phyloP scores from a whole-genome alignment of 1,140 invertebrate genomes.

The Drosophila pectinifera region DNA sequence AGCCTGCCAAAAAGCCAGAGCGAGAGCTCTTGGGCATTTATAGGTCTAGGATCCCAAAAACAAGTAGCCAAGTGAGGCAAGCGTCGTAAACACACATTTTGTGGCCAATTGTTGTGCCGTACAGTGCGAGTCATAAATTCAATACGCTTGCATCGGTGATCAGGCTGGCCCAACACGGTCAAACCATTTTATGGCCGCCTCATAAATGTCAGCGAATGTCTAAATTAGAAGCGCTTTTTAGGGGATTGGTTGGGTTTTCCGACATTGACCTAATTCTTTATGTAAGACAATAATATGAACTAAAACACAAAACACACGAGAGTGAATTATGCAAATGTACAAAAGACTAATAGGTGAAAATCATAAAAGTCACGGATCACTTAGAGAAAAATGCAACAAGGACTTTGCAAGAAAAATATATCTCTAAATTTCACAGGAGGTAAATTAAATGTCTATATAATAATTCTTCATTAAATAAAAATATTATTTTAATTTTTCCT shows the following conservation, averaged over 20 bases:
- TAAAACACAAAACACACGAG: slow-evolving; percentile 24
- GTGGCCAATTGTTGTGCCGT: slow-evolving; percentile 55
- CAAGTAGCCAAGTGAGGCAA: slow-evolving; percentile 36
- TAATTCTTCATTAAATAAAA: not conserved
- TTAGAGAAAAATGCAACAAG: not conserved
- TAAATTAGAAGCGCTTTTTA: slow-evolving; percentile 39
- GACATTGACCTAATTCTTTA: slow-evolving; percentile 41
- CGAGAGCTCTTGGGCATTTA: slow-evolving; percentile 30
- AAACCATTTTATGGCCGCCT: slow-evolving; percentile 42
- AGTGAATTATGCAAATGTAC: slow-evolving; percentile 42
- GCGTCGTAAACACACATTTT: slow-evolving; percentile 61
- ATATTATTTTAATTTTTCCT: not conserved
- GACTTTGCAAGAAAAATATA: not conserved
- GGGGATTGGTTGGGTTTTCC: slow-evolving; percentile 6
- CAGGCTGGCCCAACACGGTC: slow-evolving; percentile 48
- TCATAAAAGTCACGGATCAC: slow-evolving; percentile 28
- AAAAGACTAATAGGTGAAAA: slow-evolving; percentile 51
- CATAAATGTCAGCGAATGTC: slow-evolving; percentile 53
- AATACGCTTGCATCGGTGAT: slow-evolving; percentile 29
- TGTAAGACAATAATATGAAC: slow-evolving; percentile 25
- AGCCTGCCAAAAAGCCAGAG: slow-evolving; percentile 5
- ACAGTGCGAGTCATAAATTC: slow-evolving; percentile 57
- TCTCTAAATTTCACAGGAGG: not conserved
- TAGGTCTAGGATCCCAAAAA: slow-evolving; percentile 40
- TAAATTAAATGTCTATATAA: too few species aligned